Base-by-base conservation (phyloP, 1,140 invertebrate species). In the Gonatopus flavifemur region DNA sequence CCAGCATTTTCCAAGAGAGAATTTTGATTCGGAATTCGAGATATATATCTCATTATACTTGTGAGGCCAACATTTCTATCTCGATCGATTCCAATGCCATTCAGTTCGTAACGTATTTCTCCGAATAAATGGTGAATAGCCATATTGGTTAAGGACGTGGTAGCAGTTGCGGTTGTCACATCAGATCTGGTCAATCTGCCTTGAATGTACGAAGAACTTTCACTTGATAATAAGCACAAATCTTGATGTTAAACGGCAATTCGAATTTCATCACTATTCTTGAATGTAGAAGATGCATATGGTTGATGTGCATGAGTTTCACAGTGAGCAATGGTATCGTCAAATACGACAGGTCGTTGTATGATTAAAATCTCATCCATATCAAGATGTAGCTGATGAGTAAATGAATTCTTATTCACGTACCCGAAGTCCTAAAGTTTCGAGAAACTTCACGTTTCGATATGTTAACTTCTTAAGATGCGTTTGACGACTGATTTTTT, bases 21-120 rank as follows among this genome's bases (percentile, higher is more conserved):
- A 15, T 15, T 36, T 8, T 43, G 15, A 24, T 16, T 13, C 1
- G 31, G 18, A 13, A 7, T 35, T 4, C 46, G 15, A 0, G 50
- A 36, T 7, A 36, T n/a, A 25, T 39, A 32, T 18, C 37, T 46
- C 10, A 52, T 22, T 1, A 18, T 40, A 8, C 42, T 52, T 5
- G 43, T 46, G 4, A 41, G 18, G 22, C 43, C 50, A 35, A 46
- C 37, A 28, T 52, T 47, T 35, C 32, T 46, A 12, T 28, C 31
- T 3, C 12, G 8, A 52, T 46, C 49, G 20, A 46, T 40, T 12
- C 73, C 72, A 2, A 72, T 52, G 20, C 66, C 72, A 57, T 75
- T 75, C 3, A 80, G 7, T 63, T 77, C 72, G 55, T 76, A 79
- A 31, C 72, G 57, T n/a, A 77, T 74, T 53, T 78, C 74, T 49